Base-by-base conservation (phyloP, 2,797 vertebrate species). In the Sebastes hopkinsi region DNA sequence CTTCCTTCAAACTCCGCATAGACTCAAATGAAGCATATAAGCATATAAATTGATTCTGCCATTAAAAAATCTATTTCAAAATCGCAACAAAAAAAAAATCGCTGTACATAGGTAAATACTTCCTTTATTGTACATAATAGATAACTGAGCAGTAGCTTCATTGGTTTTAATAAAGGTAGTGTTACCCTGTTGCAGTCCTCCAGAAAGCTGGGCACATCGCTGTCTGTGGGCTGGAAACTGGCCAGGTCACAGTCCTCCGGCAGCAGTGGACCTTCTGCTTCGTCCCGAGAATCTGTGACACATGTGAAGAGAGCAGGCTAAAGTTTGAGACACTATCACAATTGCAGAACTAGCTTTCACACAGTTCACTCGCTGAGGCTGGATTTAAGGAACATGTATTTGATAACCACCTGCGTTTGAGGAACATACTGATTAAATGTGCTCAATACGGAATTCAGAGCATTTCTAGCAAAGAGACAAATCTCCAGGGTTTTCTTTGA, bases 201-300 rank as follows among this genome's bases (percentile, higher is more conserved):
- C 89, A 99, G 91, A 85, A 99, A 99, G 94, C 98, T 99, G 93
- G 98, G 98, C 71, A 99, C 97, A 23, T 99, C 99, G 0, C 98
- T 99, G 90, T 99, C 99, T 9, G 98, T 98, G 50, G 98, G 98
- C 92, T 99, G 98, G 92, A 99, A 99, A 88, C 98, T 99, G 90
- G 97, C 96, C 79, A 98, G 95, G 92, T 99, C 98, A 0, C 97
- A 99, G 86, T 99, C 99, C 71, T 99, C 99, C 77, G 96, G 96
- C 74, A 99, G 95, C 82, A 99, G 94, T 0, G 97, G 97, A 9
- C 97, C 98, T 80, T 96, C 97, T 5, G 97, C 98, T 82, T 99
- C 98, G 65, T 96, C 96, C 8, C 94, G 94, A 36, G 95, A 95
- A 79, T 96, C 96, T 96, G 69, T 3, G 46, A 3, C 29, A 81